Base-by-base conservation (phyloP, 2,888 invertebrate genomes). In the Philonicus albiceps region DNA sequence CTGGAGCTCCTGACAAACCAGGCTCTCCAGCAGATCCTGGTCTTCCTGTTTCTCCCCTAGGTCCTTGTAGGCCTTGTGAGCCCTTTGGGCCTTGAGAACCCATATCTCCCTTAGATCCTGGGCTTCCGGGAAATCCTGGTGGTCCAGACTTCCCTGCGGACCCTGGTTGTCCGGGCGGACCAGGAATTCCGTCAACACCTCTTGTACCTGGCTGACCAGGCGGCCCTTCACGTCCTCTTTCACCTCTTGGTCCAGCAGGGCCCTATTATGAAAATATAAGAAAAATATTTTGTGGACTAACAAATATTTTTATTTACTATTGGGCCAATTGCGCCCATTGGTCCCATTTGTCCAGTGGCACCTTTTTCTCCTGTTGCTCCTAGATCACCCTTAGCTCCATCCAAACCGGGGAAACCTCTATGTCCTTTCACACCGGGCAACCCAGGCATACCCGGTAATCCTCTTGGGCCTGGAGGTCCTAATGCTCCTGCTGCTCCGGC, bases 371-470 rank as follows among this genome's bases (percentile, higher is more conserved):
- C 97, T 3, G 93, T 86, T 1, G 93, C 90, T 0, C 97, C 97
- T 90, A 95, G 95, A 89, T 97, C 97, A 4, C 97, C 97, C 91
- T 97, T 97, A 3, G 94, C 93, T 0, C 97, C 97, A 90, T 97
- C 96, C 86, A 95, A 92, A 27, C 97, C 97, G 19, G 94, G 95
- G 89, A 95, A 96, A 1, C 97, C 97, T 81, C 96, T 93, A 91
- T 97, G 97, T 0, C 97, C 97, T 92, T 97, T 97, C 0, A 95
- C 91, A 2, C 97, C 97, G 2, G 96, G 96, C 5, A 97, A 92
- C 0, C 97, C 97, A 0, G 97, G 96, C 91, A 96, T 93, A 55
- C 97, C 94, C 0, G 94, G 93, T 8, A 95, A 91, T 0, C 97
- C 97, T 89, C 97, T 93, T 0, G 95, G 93, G 0, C 97, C 97